A percentile compares a stretch with the other conserved stretches of the same genome.
These are phyloP conservation scores for Dinocampus coccinellae DNA, from an alignment of 2,888 invertebrate species.

Conservation along the genomic window DNA sequence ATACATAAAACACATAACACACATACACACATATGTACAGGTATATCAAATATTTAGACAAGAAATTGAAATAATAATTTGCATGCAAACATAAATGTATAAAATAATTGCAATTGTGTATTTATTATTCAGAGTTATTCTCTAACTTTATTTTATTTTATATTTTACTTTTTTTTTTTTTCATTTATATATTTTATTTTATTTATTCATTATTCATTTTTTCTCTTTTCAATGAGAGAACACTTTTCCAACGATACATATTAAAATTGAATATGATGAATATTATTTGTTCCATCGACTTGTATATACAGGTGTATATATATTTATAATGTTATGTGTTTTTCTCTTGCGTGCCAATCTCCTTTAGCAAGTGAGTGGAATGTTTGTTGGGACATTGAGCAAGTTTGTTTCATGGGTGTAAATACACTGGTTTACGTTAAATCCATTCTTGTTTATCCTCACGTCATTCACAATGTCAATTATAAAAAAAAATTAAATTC, in stretches of 20 bases:
- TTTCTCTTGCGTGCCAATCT: constrained; percentile 16
- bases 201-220: neutral
- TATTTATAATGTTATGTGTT: neutral
- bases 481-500: neutral
- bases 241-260: neutral
- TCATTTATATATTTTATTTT: too few relatives aligned
- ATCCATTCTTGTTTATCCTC: constrained; percentile 17
- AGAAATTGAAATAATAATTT: neutral
- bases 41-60: neutral
- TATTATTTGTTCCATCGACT: neutral
- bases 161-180: too few relatives aligned
- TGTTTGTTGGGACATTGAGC: constrained; percentile 13
- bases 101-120: neutral
- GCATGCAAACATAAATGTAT: too few relatives aligned
- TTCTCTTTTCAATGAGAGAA: neutral
- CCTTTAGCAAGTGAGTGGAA: constrained; percentile 12
- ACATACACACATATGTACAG: too few relatives aligned
- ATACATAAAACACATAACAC: too few relatives aligned
- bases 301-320: neutral
- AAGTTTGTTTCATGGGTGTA: constrained; percentile 6
- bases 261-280: neutral
- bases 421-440: constrained; percentile 11
- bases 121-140: too few relatives aligned
- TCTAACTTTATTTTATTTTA: too few relatives aligned
- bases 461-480: neutral